phyloP scores from a whole-genome alignment of 2,797 vertebrate species.

The Nannoperca obscura region DNA sequence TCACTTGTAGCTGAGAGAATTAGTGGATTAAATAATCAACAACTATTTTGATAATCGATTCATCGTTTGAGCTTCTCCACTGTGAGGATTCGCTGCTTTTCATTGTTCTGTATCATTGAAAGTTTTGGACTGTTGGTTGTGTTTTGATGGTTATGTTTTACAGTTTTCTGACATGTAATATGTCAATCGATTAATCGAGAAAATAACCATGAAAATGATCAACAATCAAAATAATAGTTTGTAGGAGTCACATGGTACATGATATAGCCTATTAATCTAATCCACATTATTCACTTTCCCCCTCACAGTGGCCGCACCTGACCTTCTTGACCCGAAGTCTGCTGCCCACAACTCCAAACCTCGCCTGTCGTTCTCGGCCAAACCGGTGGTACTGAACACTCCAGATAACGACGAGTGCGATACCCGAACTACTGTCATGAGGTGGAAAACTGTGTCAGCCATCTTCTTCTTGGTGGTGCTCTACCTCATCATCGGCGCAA shows the following conservation, averaged over 20 bases:
- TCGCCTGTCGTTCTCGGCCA: slow-evolving; percentile 94
- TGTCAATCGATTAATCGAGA: neutral
- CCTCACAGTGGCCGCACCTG: slow-evolving; percentile 95
- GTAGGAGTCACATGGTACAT: neutral
- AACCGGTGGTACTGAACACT: slow-evolving; percentile 89
- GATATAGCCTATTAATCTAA: neutral
- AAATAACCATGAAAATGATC: no score
- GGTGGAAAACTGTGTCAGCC: slow-evolving; percentile 98
- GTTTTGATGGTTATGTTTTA: neutral
- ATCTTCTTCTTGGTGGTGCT: slow-evolving; percentile 97
- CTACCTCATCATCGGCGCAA: slow-evolving; percentile 96
- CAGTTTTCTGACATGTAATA: neutral
- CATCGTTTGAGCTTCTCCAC: neutral
- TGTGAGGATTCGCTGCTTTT: neutral
- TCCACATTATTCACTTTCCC: slow-evolving; percentile 36
- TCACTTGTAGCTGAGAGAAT: neutral
- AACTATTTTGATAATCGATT: no score
- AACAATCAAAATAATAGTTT: no score
- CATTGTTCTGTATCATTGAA: neutral
- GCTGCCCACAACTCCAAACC: slow-evolving; percentile 95
- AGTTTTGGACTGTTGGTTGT: neutral
- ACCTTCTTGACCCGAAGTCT: slow-evolving; percentile 97
- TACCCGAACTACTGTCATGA: slow-evolving; percentile 93
- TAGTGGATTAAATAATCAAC: neutral
- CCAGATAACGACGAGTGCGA: slow-evolving; percentile 92